A percentile compares a stretch with the other conserved stretches of the same genome.
phyloP scores from a whole-genome alignment of 1,140 invertebrate species.

The Drosophila dunni region DNA sequence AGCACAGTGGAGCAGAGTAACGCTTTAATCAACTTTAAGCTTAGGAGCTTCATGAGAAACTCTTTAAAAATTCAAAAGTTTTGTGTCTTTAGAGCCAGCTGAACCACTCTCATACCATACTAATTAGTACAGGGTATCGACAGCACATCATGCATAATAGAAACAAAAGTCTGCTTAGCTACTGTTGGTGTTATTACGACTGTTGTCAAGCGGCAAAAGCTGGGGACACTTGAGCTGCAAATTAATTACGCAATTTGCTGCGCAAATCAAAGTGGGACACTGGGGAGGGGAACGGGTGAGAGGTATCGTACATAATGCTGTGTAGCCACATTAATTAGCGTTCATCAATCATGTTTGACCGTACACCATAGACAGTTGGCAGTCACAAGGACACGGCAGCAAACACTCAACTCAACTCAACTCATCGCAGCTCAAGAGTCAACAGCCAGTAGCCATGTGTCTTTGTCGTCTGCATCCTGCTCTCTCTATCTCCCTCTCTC shows the following conservation, averaged over 20 bases:
- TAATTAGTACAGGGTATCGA: constrained; percentile 11
- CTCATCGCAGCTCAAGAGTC: constrained; percentile 10
- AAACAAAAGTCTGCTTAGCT: background rate
- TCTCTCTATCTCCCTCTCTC: background rate
- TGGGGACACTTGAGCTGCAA: constrained; percentile 66
- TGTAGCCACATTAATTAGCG: constrained; percentile 75
- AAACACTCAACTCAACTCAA: constrained; percentile 18
- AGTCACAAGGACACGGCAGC: constrained; percentile 52
- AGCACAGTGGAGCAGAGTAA: background rate
- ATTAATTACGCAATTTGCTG: constrained; percentile 77
- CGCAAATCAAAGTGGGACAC: constrained; percentile 27
- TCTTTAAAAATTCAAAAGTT: no score
- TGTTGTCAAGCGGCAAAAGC: constrained; percentile 1
- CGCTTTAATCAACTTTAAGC: background rate
- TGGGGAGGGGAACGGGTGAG: background rate
- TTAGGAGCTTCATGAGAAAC: no score
- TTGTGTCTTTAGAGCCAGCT: background rate
- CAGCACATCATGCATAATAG: background rate
- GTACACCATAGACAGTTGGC: constrained; percentile 38
- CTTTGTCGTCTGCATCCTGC: constrained; percentile 1
- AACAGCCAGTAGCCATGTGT: constrained; percentile 19
- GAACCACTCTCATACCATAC: background rate
- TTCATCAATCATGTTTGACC: constrained; percentile 83
- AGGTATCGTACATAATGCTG: background rate
- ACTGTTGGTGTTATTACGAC: constrained; percentile 8